Evolutionary conservation across 2,797 vertebrate genomes (phyloP).

Genomic region (Acanthurus lineatus): DNA sequence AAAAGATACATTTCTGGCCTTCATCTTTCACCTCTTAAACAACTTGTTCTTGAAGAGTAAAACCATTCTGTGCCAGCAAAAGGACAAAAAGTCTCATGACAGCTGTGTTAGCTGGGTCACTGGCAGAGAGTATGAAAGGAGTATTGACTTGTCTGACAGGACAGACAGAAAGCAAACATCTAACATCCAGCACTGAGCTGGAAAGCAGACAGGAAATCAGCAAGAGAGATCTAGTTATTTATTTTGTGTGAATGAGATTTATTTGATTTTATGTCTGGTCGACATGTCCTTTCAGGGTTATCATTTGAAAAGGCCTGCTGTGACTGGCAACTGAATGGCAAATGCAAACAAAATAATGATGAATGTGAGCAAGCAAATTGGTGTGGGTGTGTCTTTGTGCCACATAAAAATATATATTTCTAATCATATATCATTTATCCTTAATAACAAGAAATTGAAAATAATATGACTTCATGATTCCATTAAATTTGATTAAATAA

Average conservation of each 20-base stretch:
- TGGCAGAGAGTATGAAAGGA: slow-evolving; percentile 44
- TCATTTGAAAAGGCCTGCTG: slow-evolving; percentile 10
- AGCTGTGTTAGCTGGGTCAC: slow-evolving; percentile 30
- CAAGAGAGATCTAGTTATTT: slow-evolving; percentile 23
- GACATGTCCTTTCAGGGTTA: slow-evolving; percentile 35
- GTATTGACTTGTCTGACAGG: slow-evolving; percentile 62
- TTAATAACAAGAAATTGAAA: no score
- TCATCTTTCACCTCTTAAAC: neutral
- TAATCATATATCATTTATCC: neutral
- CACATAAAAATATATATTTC: neutral
- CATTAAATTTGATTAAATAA: no score
- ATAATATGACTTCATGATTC: no score
- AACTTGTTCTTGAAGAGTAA: neutral
- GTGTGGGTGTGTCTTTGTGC: neutral
- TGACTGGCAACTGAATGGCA: neutral
- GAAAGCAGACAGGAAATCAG: slow-evolving; percentile 26
- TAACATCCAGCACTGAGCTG: slow-evolving; percentile 17
- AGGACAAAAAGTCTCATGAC: slow-evolving; percentile 4
- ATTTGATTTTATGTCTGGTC: slow-evolving; percentile 53
- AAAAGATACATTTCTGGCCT: neutral
- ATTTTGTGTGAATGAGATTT: slow-evolving; percentile 51
- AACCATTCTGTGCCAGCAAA: neutral
- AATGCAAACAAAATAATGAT: neutral
- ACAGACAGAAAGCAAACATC: slow-evolving; percentile 66
- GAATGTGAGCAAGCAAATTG: neutral